phyloP scores from a whole-genome alignment of 1,140 invertebrate species.

The Solenopsis fugax region DNA sequence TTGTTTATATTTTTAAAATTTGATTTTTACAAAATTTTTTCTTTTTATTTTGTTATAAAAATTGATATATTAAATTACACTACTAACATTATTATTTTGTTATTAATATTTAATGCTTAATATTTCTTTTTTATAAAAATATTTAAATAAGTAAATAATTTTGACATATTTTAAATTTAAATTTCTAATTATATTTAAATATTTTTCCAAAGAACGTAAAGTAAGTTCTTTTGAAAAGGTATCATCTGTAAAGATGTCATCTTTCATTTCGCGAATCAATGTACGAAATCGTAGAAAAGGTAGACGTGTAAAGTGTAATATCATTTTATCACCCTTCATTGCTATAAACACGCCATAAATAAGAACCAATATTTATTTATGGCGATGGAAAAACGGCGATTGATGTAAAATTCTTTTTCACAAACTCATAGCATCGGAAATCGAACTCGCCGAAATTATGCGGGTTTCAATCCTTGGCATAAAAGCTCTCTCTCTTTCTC shows the following conservation, averaged over 20 bases:
- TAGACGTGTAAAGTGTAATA: background rate
- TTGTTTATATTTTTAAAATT: background rate
- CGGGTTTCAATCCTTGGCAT: constrained; percentile 18
- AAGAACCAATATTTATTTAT: constrained; percentile 1
- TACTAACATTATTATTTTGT: background rate
- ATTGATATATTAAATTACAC: background rate
- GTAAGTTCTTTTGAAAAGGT: background rate
- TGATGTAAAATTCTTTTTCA: constrained; percentile 36
- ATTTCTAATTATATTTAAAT: background rate
- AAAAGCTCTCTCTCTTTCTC: constrained; percentile 12
- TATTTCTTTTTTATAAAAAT: too few relatives aligned
- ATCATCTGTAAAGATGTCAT: background rate
- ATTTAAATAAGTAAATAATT: background rate
- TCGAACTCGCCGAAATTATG: constrained; percentile 30
- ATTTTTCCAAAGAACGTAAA: background rate
- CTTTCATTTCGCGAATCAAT: constrained; percentile 1
- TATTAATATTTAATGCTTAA: constrained; percentile 14
- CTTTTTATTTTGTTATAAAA: constrained; percentile 1
- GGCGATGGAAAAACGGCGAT: background rate
- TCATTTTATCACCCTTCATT: background rate
- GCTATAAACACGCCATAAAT: background rate
- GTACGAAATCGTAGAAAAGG: background rate
- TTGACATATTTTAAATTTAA: constrained; percentile 2
- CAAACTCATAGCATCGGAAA: constrained; percentile 14
- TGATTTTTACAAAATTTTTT: background rate